Evolutionary conservation across 2,797 vertebrate genomes (phyloP).

Genomic region (Zalophus californianus): DNA sequence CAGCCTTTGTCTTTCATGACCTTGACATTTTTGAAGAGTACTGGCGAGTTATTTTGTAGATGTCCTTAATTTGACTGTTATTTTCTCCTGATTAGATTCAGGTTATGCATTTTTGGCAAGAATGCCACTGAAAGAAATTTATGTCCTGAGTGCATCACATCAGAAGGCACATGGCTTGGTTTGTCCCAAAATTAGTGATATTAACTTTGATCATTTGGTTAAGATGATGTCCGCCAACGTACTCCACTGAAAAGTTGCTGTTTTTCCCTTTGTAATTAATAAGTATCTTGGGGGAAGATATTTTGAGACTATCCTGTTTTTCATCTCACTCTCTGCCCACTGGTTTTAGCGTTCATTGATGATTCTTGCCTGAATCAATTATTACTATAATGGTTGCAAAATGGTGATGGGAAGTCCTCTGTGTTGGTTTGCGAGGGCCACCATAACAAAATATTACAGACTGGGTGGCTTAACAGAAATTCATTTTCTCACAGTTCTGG

Average conservation of each 20-base stretch:
- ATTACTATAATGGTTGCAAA: neutral
- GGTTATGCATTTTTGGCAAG: neutral
- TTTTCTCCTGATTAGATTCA: slow-evolving; percentile 13
- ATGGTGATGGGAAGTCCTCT: neutral
- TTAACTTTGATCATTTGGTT: neutral
- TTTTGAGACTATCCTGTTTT: neutral
- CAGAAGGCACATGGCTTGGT: neutral
- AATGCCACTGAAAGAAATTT: neutral
- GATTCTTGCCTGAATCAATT: neutral
- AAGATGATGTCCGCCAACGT: neutral
- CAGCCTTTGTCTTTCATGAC: slow-evolving; percentile 26
- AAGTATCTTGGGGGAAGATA: neutral
- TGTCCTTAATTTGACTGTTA: slow-evolving; percentile 37
- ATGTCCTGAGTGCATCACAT: neutral
- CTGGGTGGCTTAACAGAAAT: neutral
- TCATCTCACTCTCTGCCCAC: neutral
- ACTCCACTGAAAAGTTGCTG: neutral
- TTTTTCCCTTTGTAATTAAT: neutral
- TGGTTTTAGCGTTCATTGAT: neutral
- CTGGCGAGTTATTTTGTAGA: slow-evolving; percentile 33
- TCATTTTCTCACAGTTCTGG: neutral
- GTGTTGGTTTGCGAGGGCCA: neutral
- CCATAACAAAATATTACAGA: neutral
- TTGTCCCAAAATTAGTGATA: neutral
- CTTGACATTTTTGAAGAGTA: slow-evolving; percentile 42